Base-by-base conservation (phyloP, 2,888 invertebrate species). In the Diaperis boleti region DNA sequence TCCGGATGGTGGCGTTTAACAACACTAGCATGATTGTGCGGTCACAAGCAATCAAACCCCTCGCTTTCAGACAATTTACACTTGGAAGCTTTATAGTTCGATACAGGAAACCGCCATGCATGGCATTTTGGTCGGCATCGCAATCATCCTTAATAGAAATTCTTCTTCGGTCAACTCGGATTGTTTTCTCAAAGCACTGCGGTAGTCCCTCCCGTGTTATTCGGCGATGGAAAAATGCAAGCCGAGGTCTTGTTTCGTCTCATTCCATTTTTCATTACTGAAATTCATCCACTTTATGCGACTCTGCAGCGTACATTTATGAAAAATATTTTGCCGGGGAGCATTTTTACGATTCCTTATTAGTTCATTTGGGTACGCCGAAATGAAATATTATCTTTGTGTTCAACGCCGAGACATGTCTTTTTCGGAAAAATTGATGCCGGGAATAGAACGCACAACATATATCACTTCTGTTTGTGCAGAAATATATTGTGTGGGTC, bases 41-140 rank as follows among this genome's bases (percentile, higher is more conserved):
- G 77, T 78, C 79, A 76, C 73, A 76, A 76, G 76, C 77, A 78
- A 79, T 78, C 78, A 78, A 75, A 71, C 67, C 75, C 70, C 68
- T 54, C 72, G 73, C 73, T 73, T 73, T 72, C 70, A 69, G 73
- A 73, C 72, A 73, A 74, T 74, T 77, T 72, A 72, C 72, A 74
- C 71, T 71, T 66, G 68, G 68, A 70, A 39, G 60, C 50, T 59
- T 60, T 56, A 60, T 45, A 33, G 22, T 44, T 41, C 29, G 59
- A 54, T 47, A 59, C 47, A 47, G 54, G 62, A 59, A 47, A 49
- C 62, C 41, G 45, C 37, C 37, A 42, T 63, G 52, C 45, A 59
- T 59, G 57, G 33, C 37, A 59, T 57, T 62, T 63, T 39, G 41
- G 37, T 22, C 29, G 52, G 41, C 35, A 42, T 20, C 6, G 54